Evolutionary conservation across 1,140 invertebrate species (phyloP).

Genomic region (Pogonognathellus flavescens): DNA sequence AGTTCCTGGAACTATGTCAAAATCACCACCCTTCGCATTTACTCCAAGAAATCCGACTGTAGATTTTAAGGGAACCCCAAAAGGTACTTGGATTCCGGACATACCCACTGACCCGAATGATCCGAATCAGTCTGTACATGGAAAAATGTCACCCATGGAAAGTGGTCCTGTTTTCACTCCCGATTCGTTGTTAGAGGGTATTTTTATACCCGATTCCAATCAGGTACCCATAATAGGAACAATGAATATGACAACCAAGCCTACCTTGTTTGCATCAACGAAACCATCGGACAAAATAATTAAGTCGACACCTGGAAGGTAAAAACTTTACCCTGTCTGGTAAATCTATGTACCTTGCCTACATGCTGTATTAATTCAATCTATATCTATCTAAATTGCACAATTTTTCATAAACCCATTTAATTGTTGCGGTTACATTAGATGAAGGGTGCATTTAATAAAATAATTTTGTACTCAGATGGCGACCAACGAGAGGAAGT

Average conservation of each 20-base stretch:
- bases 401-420: too few species aligned
- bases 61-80: background rate
- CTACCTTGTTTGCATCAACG: background rate
- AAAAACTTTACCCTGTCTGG: too few species aligned
- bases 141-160: background rate
- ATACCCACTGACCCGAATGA: background rate
- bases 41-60: background rate
- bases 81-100: background rate
- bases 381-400: too few species aligned
- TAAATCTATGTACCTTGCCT: too few species aligned
- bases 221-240: background rate
- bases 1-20: background rate
- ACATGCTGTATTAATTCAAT: too few species aligned
- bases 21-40: background rate
- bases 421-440: too few species aligned
- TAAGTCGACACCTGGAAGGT: background rate
- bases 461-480: background rate
- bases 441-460: too few species aligned
- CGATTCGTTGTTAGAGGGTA: background rate
- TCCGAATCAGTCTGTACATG: background rate
- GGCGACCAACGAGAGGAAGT: background rate
- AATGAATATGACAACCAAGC: background rate
- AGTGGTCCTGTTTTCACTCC: background rate
- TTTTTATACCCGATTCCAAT: background rate
- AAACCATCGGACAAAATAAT: background rate